Evolutionary conservation across 2,797 vertebrate species (phyloP), one percentile per base, ranked within the genome.

Genomic region (Halcyon chelicuti): DNA sequence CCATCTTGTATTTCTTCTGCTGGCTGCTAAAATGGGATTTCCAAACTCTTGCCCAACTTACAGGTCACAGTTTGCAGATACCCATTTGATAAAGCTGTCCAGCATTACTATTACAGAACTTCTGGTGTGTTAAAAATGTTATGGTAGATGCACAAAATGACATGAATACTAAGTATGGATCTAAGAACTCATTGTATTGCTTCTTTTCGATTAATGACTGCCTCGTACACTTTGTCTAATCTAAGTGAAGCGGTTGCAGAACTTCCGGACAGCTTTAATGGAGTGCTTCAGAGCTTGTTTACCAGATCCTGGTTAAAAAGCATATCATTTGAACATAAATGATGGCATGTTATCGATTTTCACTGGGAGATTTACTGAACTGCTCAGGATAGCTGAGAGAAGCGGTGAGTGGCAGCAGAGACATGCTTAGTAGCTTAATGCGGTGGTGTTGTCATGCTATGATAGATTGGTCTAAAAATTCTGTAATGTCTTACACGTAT

Each of bases 231-330:
- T 63, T 72, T 33, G 73, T 91, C 76, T 95, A 40, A 73, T 91
- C 85, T 37, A 74, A 89, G 68, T 67, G 44, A 87, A 85, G 57
- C 5, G 3, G 46, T 86, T 83, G n/a, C 54, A 87, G 61, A 82
- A 89, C 79, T 93, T 95, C 65, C 76, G 65, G 37, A 87, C 66
- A 31, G 68, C 88, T 94, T 87, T 89, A 92, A 74, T 75, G 37
- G 39, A 76, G 52, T 88, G 65, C 83, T 93, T 89, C 81, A 80
- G 94, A 86, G 54, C 63, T 89, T 94, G 46, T 87, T 94, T 94
- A 80, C 67, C 78, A 73, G 74, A 67, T 85, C 84, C 58, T 72
- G 46, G 63, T 87, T 91, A 87, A 91, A 95, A 93, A 83, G 63
- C 71, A 7, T 87, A 35, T 91, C 1, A 65, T 89, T 87, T 85